Evolutionary conservation across 2,797 vertebrate genomes (phyloP).

Genomic region (Chelonia mydas): DNA sequence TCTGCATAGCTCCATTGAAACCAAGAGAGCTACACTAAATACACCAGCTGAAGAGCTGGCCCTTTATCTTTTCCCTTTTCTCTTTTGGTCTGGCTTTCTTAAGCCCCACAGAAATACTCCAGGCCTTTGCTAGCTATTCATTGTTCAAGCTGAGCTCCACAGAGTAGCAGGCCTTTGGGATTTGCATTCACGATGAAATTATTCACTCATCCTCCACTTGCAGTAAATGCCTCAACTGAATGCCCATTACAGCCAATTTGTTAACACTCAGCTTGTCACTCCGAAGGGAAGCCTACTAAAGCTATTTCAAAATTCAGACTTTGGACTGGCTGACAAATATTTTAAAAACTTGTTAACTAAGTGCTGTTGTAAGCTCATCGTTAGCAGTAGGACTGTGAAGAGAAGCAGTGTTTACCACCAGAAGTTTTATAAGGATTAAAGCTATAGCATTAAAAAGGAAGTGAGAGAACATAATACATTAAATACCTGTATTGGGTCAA

Average conservation of each 20-base stretch:
- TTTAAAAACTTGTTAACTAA: conserved; percentile 10
- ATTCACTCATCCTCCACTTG: neutral
- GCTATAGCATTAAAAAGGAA: neutral
- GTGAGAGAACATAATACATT: neutral
- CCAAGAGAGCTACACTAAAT: neutral
- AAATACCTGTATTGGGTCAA: neutral
- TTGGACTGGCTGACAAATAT: neutral
- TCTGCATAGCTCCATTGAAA: neutral
- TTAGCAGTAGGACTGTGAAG: conserved; percentile 7
- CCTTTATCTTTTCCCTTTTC: neutral
- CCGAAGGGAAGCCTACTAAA: neutral
- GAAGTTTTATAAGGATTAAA: neutral
- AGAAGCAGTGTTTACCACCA: conserved; percentile 34
- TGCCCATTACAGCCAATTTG: neutral
- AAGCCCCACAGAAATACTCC: neutral
- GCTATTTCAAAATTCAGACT: neutral
- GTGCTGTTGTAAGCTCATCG: conserved; percentile 8
- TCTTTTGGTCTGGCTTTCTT: neutral
- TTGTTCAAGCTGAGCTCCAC: neutral
- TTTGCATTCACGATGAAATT: neutral
- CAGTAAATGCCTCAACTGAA: neutral
- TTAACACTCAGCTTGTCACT: neutral
- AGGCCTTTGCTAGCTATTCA: neutral
- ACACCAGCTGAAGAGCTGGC: neutral
- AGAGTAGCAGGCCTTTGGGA: neutral